Conservation (phyloP, 1,140 invertebrate genomes). For the Rhopalosiphum padi region DNA sequence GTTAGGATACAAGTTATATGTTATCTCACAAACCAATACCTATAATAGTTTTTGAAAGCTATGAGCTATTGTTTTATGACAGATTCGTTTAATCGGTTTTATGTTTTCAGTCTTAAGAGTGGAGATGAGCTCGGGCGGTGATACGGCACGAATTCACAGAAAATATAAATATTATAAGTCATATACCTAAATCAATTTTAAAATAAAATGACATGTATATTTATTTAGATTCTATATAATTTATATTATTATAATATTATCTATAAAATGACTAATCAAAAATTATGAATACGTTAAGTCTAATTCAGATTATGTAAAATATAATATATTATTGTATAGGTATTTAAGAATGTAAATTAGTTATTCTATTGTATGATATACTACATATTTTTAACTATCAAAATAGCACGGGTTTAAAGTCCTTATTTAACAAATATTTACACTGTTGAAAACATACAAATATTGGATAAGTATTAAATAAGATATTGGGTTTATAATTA, state of each 20-base stretch:
- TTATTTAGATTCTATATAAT: too few species aligned
- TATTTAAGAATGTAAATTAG: too few species aligned
- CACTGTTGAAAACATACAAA: neutral
- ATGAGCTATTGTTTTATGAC: neutral
- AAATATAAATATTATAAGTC: neutral
- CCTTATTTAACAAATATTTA: neutral
- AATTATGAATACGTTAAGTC: neutral
- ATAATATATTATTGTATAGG: neutral
- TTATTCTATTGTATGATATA: neutral
- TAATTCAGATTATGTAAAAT: neutral
- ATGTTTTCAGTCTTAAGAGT: neutral
- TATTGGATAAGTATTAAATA: neutral
- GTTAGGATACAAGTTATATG: neutral
- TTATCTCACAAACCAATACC: neutral
- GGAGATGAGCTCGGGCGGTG: too few species aligned
- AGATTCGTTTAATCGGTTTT: neutral
- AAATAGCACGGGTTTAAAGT: neutral
- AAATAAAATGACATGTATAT: neutral
- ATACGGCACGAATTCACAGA: neutral
- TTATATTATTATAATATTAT: too few species aligned
- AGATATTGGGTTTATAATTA: neutral
- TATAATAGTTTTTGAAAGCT: neutral
- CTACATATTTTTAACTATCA: neutral
- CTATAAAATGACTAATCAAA: neutral
- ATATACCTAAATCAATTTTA: neutral